Percentiles rank a stretch among this genome's conserved stretches.
These are phyloP conservation scores for Harpegnathos saltator DNA, from an alignment of 1,140 invertebrate genomes.

Conservation along the genomic window DNA sequence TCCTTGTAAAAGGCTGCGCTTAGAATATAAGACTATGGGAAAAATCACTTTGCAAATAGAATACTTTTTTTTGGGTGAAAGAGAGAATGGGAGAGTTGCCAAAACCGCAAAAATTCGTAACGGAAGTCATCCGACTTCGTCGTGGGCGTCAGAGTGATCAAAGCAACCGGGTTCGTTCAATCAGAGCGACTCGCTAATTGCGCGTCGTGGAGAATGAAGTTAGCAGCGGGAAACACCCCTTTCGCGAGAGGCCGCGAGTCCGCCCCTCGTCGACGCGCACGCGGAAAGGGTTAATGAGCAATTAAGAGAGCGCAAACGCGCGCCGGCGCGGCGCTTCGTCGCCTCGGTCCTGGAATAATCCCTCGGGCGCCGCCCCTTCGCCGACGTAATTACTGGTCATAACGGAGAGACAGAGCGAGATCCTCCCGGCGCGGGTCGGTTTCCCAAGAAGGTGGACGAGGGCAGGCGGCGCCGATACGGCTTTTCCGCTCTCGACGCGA, in stretches of 20 bases:
- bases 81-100: too few relatives aligned
- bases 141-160: neutral
- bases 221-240: constrained; percentile 30
- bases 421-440: constrained; percentile 53
- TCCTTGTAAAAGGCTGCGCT: too few relatives aligned
- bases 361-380: constrained; percentile 68
- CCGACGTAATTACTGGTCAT: constrained; percentile 80
- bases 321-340: constrained; percentile 39
- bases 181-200: constrained; percentile 19
- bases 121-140: neutral
- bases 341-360: constrained; percentile 24
- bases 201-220: neutral
- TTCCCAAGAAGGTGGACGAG: constrained; percentile 46
- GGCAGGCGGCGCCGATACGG: constrained; percentile 53
- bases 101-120: neutral
- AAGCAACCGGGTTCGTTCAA: neutral
- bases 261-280: constrained; percentile 62
- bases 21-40: too few relatives aligned
- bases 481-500: constrained; percentile 67
- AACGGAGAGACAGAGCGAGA: constrained; percentile 66
- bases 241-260: constrained; percentile 1
- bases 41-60: too few relatives aligned
- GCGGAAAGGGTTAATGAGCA: constrained; percentile 80
- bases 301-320: constrained; percentile 80
- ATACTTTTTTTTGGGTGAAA: too few relatives aligned